A percentile compares a stretch with the other conserved stretches of the same genome.
Evolutionary conservation across 2,888 invertebrate species (phyloP).

Genomic region (Cheilosia soror): DNA sequence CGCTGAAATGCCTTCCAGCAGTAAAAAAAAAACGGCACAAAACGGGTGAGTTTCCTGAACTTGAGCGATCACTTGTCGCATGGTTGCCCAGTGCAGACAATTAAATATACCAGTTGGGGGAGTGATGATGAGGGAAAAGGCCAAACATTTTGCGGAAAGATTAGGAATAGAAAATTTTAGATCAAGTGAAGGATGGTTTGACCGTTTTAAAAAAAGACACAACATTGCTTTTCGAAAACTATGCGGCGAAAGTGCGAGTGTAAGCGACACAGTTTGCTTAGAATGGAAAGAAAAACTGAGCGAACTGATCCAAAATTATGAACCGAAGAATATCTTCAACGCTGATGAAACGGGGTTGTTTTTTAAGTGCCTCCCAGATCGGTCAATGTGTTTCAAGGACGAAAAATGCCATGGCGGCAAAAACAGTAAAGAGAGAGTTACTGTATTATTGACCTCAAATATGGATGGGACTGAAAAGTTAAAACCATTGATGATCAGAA

Average conservation of each 20-base stretch:
- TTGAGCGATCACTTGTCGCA: too few species aligned
- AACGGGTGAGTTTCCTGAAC: too few species aligned
- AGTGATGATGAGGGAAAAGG: too few species aligned
- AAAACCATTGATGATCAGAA: not conserved
- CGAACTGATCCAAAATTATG: not conserved
- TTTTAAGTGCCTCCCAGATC: too few species aligned
- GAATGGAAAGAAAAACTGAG: not conserved
- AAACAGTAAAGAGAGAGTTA: not conserved
- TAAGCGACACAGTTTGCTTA: not conserved
- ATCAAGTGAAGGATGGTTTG: not conserved
- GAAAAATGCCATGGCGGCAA: not conserved
- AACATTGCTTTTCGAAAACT: not conserved
- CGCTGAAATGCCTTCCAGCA: too few species aligned
- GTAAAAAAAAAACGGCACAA: too few species aligned
- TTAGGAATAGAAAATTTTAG: not conserved
- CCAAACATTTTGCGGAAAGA: too few species aligned
- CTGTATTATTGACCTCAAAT: not conserved
- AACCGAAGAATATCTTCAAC: not conserved
- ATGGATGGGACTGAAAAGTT: not conserved
- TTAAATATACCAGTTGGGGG: too few species aligned
- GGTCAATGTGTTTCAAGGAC: not conserved
- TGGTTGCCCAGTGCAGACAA: too few species aligned
- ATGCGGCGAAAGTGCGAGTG: conserved; percentile 1
- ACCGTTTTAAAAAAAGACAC: conserved; percentile 6
- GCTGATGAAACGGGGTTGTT: too few species aligned